These are phyloP conservation scores for Buathra laborator DNA, from an alignment of 2,888 invertebrate species.

Conservation along the genomic window DNA sequence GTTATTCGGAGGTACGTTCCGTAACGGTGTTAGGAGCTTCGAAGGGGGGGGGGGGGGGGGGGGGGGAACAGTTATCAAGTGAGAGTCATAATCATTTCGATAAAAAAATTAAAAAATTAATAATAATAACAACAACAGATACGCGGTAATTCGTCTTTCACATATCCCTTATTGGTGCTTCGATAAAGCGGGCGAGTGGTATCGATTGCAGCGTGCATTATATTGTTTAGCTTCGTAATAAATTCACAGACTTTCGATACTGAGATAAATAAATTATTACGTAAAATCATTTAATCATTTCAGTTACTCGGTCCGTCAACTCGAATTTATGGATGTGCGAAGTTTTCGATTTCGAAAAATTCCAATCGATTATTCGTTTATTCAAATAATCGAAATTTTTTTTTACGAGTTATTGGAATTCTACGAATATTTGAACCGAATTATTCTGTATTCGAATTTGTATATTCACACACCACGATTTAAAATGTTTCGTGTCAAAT, in stretches of 20 bases:
- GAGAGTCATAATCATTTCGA: background rate
- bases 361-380: too few species aligned
- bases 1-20: constrained; percentile 55
- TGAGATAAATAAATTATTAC: background rate
- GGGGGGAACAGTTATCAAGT: constrained; percentile 6
- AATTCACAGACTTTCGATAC: background rate
- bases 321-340: background rate
- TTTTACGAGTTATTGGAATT: too few species aligned
- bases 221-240: background rate
- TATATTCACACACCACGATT: too few species aligned
- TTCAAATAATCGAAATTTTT: too few species aligned
- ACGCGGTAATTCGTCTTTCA: background rate
- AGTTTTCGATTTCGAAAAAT: too few species aligned
- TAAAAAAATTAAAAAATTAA: background rate
- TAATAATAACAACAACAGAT: background rate
- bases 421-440: too few species aligned
- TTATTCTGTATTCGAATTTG: too few species aligned
- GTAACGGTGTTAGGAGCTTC: constrained; percentile 46
- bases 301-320: background rate
- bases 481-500: too few species aligned
- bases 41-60: constrained; percentile 4
- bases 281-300: background rate
- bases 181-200: constrained; percentile 7
- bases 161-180: background rate
- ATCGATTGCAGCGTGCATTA: constrained; percentile 6